Evolutionary conservation across 2,113 vertebrate genomes (phyloP).

Genomic region (Coracopsis vasa): DNA sequence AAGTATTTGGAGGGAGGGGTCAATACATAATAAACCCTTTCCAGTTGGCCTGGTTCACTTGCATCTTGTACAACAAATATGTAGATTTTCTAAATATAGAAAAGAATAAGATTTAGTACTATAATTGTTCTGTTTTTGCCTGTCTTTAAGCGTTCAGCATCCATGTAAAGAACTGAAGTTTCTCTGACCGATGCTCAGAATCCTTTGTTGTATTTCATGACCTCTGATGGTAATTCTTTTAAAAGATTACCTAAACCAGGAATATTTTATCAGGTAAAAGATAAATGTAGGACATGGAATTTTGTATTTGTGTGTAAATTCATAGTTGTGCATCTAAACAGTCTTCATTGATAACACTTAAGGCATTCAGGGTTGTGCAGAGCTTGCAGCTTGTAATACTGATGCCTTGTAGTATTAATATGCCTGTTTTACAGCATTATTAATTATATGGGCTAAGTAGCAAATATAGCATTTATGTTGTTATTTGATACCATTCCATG

Average conservation of each 20-base stretch:
- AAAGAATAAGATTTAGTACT: neutral
- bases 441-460: slow-evolving; percentile 53
- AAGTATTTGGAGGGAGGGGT: neutral
- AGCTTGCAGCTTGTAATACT: slow-evolving; percentile 4
- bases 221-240: neutral
- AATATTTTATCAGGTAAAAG: neutral
- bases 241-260: neutral
- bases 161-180: neutral
- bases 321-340: neutral
- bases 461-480: slow-evolving; percentile 23
- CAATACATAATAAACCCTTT: neutral
- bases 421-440: slow-evolving; percentile 42
- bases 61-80: neutral
- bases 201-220: neutral
- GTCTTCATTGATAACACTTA: neutral
- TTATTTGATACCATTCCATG: slow-evolving; percentile 21
- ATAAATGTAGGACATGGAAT: neutral
- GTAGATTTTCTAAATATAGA: neutral
- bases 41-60: neutral
- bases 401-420: slow-evolving; percentile 16
- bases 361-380: neutral
- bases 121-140: neutral
- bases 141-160: neutral
- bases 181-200: neutral
- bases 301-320: neutral